Percentiles rank a stretch among this genome's conserved stretches.
Conservation (phyloP, 2,888 invertebrate genomes). For the Melanchra persicariae region DNA sequence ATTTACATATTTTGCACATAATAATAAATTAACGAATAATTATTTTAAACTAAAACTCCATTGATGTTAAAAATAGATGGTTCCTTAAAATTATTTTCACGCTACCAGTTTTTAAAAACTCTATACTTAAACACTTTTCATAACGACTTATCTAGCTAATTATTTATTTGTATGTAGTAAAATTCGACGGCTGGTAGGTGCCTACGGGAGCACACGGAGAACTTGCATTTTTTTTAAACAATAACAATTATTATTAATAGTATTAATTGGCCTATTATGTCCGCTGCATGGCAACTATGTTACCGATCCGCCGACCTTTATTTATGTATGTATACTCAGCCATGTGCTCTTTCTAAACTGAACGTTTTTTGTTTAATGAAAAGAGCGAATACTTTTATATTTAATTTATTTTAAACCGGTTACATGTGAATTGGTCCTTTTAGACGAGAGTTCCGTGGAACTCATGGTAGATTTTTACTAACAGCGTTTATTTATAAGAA, state of each 20-base stretch:
- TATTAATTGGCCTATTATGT: constrained; percentile 57
- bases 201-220: constrained; percentile 3
- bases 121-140: no score
- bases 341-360: constrained; percentile 43
- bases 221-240: constrained; percentile 40
- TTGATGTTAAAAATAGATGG: no score
- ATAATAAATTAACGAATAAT: no score
- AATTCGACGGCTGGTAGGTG: background rate
- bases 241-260: constrained; percentile 46
- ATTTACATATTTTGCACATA: no score
- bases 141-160: no score
- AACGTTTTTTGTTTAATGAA: constrained; percentile 32
- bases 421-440: background rate
- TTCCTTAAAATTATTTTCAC: background rate
- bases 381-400: constrained; percentile 19
- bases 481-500: no score
- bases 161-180: background rate
- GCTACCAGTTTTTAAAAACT: no score
- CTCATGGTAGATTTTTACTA: no score
- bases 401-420: background rate
- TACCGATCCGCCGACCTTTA: constrained; percentile 68
- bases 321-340: constrained; percentile 65
- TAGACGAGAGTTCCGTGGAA: no score
- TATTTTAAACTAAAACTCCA: no score
- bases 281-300: constrained; percentile 67